Conservation (phyloP, 2,888 invertebrate genomes). For the Isoperla grammatica region DNA sequence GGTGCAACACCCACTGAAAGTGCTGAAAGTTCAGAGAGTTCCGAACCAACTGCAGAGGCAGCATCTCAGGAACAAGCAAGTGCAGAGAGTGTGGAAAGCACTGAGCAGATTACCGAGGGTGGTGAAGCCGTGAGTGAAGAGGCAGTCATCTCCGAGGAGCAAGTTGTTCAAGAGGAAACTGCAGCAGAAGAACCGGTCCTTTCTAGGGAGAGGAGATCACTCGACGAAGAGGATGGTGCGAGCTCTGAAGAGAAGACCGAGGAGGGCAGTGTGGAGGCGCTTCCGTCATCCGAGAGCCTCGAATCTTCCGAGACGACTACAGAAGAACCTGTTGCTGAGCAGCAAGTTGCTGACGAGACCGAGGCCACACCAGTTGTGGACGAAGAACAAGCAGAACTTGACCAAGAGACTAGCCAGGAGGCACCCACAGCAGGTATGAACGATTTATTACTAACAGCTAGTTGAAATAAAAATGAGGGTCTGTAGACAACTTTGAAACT, state of each 20-base stretch:
- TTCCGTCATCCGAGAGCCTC: constrained; percentile 27
- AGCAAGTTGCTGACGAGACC: constrained; percentile 34
- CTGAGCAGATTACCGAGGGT: constrained; percentile 26
- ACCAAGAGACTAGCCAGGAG: neutral
- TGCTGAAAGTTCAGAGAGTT: constrained; percentile 14
- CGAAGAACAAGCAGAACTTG: neutral
- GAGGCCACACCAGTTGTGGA: neutral
- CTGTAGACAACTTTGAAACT: too few relatives aligned
- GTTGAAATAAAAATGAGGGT: too few relatives aligned
- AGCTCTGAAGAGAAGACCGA: constrained; percentile 24
- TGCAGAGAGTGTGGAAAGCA: constrained; percentile 20
- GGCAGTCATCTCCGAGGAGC: too few relatives aligned
- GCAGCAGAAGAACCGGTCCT: constrained; percentile 27
- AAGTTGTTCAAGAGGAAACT: constrained; percentile 31
- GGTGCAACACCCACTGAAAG: constrained; percentile 23
- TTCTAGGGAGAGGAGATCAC: neutral
- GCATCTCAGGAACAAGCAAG: constrained; percentile 31
- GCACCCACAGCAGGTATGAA: neutral
- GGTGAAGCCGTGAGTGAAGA: constrained; percentile 27
- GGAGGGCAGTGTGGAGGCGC: too few relatives aligned
- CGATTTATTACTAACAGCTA: too few relatives aligned
- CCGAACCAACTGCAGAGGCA: constrained; percentile 35
- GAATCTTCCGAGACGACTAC: constrained; percentile 31
- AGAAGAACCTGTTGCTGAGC: constrained; percentile 31
- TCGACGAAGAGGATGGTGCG: neutral